These are phyloP conservation scores for Eidolon helvum DNA, from an alignment of 2,113 vertebrate genomes.

Conservation along the genomic window DNA sequence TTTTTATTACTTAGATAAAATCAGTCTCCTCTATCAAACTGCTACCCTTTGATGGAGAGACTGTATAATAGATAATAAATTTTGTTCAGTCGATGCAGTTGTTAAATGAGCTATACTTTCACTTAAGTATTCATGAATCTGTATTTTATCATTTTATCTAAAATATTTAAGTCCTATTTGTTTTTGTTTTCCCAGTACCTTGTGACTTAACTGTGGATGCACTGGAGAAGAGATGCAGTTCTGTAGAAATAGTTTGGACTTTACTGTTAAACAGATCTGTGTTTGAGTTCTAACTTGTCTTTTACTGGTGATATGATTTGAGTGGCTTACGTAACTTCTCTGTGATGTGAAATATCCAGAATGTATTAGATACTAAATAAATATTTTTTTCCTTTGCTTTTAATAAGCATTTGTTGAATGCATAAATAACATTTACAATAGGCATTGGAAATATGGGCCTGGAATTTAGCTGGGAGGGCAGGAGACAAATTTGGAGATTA, in stretches of 20 bases:
- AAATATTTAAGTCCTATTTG: neutral
- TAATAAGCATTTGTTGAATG: neutral
- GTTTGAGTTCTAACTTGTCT: conserved; percentile 13
- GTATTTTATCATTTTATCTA: neutral
- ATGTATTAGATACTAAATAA: neutral
- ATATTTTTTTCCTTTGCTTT: neutral
- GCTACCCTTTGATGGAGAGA: neutral
- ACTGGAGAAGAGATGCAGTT: neutral
- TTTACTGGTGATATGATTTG: neutral
- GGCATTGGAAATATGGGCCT: neutral
- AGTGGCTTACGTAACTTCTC: neutral
- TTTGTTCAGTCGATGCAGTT: neutral
- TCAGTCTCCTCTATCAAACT: neutral
- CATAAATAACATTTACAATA: neutral
- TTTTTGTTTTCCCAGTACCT: neutral
- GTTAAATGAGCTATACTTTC: neutral
- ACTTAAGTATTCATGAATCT: neutral
- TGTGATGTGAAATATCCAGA: neutral
- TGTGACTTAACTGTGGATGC: neutral
- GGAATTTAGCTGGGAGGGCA: neutral
- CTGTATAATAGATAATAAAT: neutral
- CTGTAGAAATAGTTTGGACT: neutral
- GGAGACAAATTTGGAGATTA: conserved; percentile 6
- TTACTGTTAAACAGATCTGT: neutral
- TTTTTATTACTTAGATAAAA: conserved; percentile 6